phyloP scores from a whole-genome alignment of 2,888 invertebrate genomes.

The Sinodicranocentrus sp. region DNA sequence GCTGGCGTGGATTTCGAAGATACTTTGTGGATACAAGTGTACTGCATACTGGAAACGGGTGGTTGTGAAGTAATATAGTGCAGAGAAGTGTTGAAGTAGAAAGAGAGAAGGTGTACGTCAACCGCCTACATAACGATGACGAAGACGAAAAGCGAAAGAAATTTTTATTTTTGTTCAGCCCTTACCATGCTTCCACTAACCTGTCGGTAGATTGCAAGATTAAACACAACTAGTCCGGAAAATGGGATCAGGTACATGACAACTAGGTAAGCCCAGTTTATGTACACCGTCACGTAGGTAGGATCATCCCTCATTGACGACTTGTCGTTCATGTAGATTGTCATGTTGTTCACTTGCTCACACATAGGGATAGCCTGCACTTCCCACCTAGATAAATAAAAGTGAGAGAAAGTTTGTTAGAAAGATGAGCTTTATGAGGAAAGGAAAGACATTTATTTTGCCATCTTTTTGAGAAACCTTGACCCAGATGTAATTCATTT shows the following conservation, averaged over 20 bases:
- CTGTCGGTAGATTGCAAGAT: conserved; percentile 93
- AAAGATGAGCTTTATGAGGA: no score
- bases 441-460: neutral
- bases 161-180: conserved; percentile 35
- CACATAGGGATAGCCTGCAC: conserved; percentile 61
- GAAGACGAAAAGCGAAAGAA: neutral
- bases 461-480: neutral
- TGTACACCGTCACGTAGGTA: conserved; percentile 91
- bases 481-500: no score
- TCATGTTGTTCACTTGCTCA: conserved; percentile 72
- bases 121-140: neutral
- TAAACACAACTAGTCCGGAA: conserved; percentile 90
- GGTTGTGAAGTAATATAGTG: no score
- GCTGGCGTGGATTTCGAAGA: no score
- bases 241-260: conserved; percentile 96
- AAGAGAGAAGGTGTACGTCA: no score
- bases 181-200: conserved; percentile 80
- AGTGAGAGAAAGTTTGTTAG: neutral
- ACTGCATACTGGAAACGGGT: no score
- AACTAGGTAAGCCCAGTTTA: conserved; percentile 95
- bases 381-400: conserved; percentile 71
- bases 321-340: conserved; percentile 79
- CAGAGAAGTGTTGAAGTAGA: no score
- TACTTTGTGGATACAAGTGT: no score
- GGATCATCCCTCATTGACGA: conserved; percentile 85